Evolutionary conservation across 2,888 invertebrate genomes (phyloP), one percentile per base, ranked within the genome.

Genomic region (Cantharis flavilabris): DNA sequence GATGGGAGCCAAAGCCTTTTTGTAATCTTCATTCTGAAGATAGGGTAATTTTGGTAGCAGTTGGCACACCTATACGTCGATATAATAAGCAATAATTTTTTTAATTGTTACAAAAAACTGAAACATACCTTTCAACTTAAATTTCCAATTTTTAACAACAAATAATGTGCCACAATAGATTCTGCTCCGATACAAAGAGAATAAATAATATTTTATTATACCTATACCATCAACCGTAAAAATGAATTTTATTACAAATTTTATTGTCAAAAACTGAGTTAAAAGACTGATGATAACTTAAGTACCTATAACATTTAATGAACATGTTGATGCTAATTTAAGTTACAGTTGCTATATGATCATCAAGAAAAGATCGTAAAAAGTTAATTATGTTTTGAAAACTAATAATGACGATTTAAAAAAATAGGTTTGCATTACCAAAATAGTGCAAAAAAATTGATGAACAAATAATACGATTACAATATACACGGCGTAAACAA

Each of bases 1-100:
- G 74, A 71, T 77, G 74, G 71, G 69, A 75, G 74, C 71, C 62
- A 28, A 65, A 67, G 65, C 28, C 62, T 71, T 70, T 49, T 71
- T 62, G 30, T 63, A 49, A 14, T 30, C 20, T 49, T 49, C n/a
- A n/a, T 49, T 49, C n/a, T n/a, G 49, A 49, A 49, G 49, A 49
- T 49, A n/a, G 49, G 49, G n/a, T 49, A 49, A 49, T 49, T 49
- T 26, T 62, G 63, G 73, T 73, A 73, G 73, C 73, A 30, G 70
- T 23, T 70, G 70, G 69, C 30, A 30, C 28, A 63, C 23, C 65
- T 65, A 33, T 33, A 33, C 33, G 33, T 33, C 33, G n/a, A 49
- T 49, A 49, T 49, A 49, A 49, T 49, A n/a, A 49, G 49, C 49
- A n/a, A 7, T n/a, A 49, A 49, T 49, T 49, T 7, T 49, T 49